A percentile compares a stretch with the other conserved stretches of the same genome.
These are phyloP conservation scores for Conomelus anceps DNA, from an alignment of 2,888 invertebrate species.

Conservation along the genomic window DNA sequence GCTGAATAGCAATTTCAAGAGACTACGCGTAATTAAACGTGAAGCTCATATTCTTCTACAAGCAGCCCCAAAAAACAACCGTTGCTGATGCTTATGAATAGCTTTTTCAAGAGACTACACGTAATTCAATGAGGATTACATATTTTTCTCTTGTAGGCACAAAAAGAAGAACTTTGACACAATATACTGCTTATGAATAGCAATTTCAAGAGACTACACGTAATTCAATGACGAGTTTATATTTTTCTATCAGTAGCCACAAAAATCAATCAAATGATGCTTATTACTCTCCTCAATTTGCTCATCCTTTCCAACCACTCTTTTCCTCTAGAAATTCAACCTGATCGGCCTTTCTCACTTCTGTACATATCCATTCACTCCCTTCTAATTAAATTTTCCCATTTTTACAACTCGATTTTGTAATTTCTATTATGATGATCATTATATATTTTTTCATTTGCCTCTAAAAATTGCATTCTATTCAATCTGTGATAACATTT, in stretches of 20 bases:
- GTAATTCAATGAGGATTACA: not conserved
- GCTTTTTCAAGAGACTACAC: not conserved
- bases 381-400: no score
- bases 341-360: not conserved
- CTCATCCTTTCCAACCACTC: not conserved
- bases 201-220: not conserved
- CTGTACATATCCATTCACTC: no score
- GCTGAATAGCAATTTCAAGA: not conserved
- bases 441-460: no score
- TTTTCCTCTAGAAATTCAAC: not conserved
- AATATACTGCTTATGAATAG: no score
- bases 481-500: not conserved
- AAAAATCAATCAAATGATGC: not conserved
- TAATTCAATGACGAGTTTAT: not conserved
- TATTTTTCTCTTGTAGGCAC: not conserved
- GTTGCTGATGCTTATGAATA: not conserved
- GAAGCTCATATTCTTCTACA: not conserved
- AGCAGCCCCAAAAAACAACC: not conserved
- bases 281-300: not conserved
- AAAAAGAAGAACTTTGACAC: no score
- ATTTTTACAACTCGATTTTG: no score
- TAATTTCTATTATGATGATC: no score
- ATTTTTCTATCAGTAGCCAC: not conserved
- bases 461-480: not conserved
- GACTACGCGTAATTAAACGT: not conserved